A percentile compares a stretch with the other conserved stretches of the same genome.
Conservation (phyloP, 2,113 vertebrate genomes). For the Cottus gobio region DNA sequence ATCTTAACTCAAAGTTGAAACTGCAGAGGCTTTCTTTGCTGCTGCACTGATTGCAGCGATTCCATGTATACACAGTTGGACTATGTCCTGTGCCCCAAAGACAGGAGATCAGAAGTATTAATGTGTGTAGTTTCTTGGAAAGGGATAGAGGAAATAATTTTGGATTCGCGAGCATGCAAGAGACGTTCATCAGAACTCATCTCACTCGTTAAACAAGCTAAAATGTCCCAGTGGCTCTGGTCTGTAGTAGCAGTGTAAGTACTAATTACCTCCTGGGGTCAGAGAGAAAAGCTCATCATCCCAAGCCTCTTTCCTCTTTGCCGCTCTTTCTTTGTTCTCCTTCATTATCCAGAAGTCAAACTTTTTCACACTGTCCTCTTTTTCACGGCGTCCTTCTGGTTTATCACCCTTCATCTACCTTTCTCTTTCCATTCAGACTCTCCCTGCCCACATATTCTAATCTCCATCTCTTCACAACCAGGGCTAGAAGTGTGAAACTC, state of each 20-base stretch:
- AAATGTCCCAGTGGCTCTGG: not conserved
- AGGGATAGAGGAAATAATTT: not conserved
- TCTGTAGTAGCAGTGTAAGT: not conserved
- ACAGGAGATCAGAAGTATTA: not conserved
- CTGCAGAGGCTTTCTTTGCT: not conserved
- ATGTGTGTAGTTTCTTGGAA: not conserved
- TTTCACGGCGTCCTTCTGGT: not conserved
- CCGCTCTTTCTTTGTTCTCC: not conserved
- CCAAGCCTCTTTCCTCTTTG: not conserved
- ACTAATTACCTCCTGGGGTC: slow-evolving; percentile 16
- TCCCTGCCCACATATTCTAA: not conserved
- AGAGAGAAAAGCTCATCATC: slow-evolving; percentile 15
- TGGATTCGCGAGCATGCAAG: not conserved
- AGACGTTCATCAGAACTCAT: slow-evolving; percentile 20
- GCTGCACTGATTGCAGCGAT: not conserved
- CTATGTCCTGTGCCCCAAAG: not conserved
- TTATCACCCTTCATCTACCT: slow-evolving; percentile 1
- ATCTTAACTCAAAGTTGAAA: not conserved
- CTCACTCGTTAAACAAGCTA: slow-evolving; percentile 22
- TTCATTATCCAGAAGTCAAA: slow-evolving; percentile 9
- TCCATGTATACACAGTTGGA: not conserved
- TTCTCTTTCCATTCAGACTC: not conserved
- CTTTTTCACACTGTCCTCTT: not conserved
- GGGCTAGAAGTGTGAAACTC: not conserved
- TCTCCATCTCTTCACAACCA: not conserved